Evolutionary conservation across 2,113 vertebrate species (phyloP).

Genomic region (Columbina picui): DNA sequence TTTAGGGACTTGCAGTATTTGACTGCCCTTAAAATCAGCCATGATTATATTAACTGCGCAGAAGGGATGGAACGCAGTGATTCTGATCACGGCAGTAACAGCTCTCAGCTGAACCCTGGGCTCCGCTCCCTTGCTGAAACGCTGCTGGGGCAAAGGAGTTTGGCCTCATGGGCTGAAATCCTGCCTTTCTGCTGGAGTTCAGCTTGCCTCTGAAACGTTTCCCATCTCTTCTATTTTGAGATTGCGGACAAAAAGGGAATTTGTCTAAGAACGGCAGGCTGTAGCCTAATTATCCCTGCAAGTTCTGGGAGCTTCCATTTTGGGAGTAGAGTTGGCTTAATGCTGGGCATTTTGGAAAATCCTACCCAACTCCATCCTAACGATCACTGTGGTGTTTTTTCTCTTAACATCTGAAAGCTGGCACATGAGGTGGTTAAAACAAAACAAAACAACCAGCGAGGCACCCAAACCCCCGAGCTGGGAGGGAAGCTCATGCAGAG

Average conservation of each 20-base stretch:
- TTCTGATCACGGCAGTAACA: background rate
- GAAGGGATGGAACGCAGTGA: background rate
- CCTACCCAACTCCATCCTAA: background rate
- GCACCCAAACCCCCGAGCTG: background rate
- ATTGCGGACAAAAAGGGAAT: background rate
- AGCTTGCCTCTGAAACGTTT: background rate
- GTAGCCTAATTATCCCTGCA: background rate
- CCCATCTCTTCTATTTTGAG: background rate
- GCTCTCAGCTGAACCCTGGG: background rate
- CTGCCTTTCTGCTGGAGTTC: background rate
- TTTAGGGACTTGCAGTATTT: conserved; percentile 10
- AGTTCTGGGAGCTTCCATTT: background rate
- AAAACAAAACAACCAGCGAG: background rate
- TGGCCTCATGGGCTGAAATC: background rate
- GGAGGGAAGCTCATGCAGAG: background rate
- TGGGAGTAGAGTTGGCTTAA: background rate
- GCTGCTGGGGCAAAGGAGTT: background rate
- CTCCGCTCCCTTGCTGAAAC: background rate
- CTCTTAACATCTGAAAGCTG: background rate
- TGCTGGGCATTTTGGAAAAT: background rate
- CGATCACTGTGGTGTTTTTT: background rate
- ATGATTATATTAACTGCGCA: background rate
- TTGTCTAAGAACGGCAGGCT: background rate
- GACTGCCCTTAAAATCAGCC: background rate
- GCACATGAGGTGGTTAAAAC: background rate